phyloP scores from a whole-genome alignment of 2,113 vertebrate species.

The Stigmatopora argus region DNA sequence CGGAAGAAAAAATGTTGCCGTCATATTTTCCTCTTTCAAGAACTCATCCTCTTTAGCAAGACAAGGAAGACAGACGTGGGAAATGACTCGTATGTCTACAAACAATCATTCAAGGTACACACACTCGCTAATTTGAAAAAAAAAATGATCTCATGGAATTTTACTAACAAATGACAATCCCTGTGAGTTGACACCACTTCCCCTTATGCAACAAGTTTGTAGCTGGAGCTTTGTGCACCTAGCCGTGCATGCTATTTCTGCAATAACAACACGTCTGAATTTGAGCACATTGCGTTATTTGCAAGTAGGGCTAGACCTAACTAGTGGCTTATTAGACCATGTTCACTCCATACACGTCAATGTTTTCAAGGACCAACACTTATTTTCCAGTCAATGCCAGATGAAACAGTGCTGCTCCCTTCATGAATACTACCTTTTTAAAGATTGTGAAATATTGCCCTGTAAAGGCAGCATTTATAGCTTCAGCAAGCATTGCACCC shows the following conservation, averaged over 20 bases:
- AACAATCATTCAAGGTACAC: slow-evolving; percentile 76
- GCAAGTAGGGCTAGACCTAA: not conserved
- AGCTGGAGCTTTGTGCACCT: not conserved
- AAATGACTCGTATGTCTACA: slow-evolving; percentile 74
- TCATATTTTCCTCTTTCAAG: slow-evolving; percentile 75
- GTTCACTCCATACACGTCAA: not conserved
- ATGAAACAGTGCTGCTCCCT: not conserved
- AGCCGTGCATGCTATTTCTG: not conserved
- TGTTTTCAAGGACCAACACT: not conserved
- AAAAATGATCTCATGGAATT: not conserved
- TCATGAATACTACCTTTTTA: not conserved
- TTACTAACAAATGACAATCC: not conserved
- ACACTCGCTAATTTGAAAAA: not conserved
- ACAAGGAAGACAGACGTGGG: slow-evolving; percentile 69
- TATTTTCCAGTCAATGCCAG: not conserved
- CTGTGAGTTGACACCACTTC: not conserved
- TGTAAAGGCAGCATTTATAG: not conserved
- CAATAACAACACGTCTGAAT: not conserved
- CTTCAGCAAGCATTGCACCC: not conserved
- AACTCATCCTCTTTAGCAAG: slow-evolving; percentile 76
- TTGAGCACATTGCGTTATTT: not conserved
- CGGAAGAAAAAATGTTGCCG: slow-evolving; percentile 72
- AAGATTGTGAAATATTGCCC: not conserved
- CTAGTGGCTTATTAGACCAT: not conserved
- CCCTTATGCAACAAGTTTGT: not conserved